These are phyloP conservation scores for Metallyticus violacea DNA, from an alignment of 2,888 invertebrate species.

Conservation along the genomic window DNA sequence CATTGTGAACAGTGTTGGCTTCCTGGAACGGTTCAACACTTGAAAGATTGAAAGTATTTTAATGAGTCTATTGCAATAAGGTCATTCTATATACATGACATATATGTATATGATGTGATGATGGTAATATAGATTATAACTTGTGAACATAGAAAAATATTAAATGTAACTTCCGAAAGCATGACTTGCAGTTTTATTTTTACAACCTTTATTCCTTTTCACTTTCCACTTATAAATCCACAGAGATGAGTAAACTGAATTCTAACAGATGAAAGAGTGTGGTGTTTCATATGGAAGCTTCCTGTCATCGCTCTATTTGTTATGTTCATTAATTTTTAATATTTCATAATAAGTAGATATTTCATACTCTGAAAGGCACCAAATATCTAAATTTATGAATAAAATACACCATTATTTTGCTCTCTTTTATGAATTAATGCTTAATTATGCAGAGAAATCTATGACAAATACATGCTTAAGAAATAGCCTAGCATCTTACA, in stretches of 20 bases:
- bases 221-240: background rate
- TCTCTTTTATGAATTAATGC: too few species aligned
- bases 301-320: too few species aligned
- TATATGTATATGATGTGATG: slow-evolving; percentile 34
- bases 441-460: too few species aligned
- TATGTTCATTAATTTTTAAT: too few species aligned
- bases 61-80: slow-evolving; percentile 33
- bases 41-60: slow-evolving; percentile 23
- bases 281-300: too few species aligned
- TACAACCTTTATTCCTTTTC: background rate
- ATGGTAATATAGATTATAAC: slow-evolving; percentile 32
- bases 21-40: slow-evolving; percentile 32
- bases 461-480: background rate
- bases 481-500: background rate
- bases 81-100: slow-evolving; percentile 29
- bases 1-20: slow-evolving; percentile 23
- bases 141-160: slow-evolving; percentile 34
- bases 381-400: too few species aligned
- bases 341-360: too few species aligned
- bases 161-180: slow-evolving; percentile 34
- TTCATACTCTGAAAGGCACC: too few species aligned
- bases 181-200: background rate
- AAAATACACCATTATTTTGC: too few species aligned
- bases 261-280: too few species aligned
- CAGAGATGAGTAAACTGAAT: too few species aligned